A percentile compares a stretch with the other conserved stretches of the same genome.
Conservation (phyloP, 1,140 invertebrate species). For the Lethrus apterus region DNA sequence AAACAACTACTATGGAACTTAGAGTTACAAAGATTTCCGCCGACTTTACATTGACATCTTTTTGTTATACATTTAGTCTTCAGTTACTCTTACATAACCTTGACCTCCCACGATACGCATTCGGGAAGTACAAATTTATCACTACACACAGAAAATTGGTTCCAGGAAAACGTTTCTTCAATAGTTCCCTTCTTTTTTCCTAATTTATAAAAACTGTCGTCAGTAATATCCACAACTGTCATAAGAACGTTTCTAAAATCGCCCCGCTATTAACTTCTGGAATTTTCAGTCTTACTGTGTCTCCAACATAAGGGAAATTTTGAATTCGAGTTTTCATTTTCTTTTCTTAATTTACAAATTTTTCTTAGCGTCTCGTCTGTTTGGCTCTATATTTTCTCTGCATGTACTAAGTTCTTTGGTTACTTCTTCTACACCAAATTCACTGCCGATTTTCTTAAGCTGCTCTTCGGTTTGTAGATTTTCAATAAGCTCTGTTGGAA, state of each 20-base stretch:
- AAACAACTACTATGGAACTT: too few relatives aligned
- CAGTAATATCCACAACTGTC: slow-evolving; percentile 17
- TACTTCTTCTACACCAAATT: too few relatives aligned
- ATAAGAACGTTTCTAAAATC: slow-evolving; percentile 22
- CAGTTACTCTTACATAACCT: too few relatives aligned
- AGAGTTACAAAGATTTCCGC: too few relatives aligned
- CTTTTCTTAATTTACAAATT: slow-evolving; percentile 9
- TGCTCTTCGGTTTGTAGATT: too few relatives aligned
- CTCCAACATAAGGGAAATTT: slow-evolving; percentile 14
- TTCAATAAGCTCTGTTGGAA: too few relatives aligned
- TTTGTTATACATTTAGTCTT: too few relatives aligned
- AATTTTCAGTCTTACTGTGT: slow-evolving; percentile 19
- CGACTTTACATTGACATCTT: too few relatives aligned
- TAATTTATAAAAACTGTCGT: slow-evolving; percentile 19
- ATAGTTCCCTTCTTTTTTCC: slow-evolving; percentile 17
- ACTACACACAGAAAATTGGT: slow-evolving; percentile 19
- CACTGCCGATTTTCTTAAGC: too few relatives aligned
- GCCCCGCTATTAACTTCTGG: slow-evolving; percentile 20
- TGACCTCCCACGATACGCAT: too few relatives aligned
- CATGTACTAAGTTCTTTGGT: too few relatives aligned
- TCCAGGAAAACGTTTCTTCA: slow-evolving; percentile 21
- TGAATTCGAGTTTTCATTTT: slow-evolving; percentile 8
- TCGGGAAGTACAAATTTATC: slow-evolving; percentile 18
- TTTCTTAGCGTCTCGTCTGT: slow-evolving; percentile 14
- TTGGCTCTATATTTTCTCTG: too few relatives aligned